Evolutionary conservation across 2,797 vertebrate species (phyloP).

Genomic region (Eospalax fontanierii): DNA sequence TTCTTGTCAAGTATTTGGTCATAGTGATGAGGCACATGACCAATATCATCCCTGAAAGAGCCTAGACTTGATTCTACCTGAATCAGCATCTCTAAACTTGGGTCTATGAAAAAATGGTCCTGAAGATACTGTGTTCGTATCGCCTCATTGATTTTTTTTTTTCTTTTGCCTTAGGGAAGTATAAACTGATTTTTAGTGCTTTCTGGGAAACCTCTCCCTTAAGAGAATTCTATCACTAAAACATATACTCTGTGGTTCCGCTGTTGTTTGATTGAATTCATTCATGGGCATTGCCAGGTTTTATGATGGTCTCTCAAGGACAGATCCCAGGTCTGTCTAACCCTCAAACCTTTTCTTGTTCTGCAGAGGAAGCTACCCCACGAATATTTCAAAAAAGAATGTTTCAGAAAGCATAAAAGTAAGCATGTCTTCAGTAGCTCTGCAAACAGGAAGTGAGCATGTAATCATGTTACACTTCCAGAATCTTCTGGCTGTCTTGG

Average conservation of each 20-base stretch:
- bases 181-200: neutral
- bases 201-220: neutral
- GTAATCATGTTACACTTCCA: neutral
- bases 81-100: neutral
- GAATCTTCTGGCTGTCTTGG: neutral
- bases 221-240: neutral
- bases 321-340: neutral
- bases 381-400: neutral
- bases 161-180: neutral
- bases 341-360: neutral
- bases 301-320: neutral
- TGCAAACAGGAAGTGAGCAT: neutral
- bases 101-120: neutral
- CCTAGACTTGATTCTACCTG: neutral
- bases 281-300: neutral
- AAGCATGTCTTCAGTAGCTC: neutral
- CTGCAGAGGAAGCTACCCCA: neutral
- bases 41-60: neutral
- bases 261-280: neutral
- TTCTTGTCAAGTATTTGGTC: neutral
- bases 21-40: neutral
- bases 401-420: neutral
- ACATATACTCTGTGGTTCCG: neutral
- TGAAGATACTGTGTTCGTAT: neutral
- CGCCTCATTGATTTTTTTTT: neutral